Percentiles rank a stretch among this genome's conserved stretches.
Conservation (phyloP, 2,113 vertebrate genomes). For the Tiliqua scincoides region DNA sequence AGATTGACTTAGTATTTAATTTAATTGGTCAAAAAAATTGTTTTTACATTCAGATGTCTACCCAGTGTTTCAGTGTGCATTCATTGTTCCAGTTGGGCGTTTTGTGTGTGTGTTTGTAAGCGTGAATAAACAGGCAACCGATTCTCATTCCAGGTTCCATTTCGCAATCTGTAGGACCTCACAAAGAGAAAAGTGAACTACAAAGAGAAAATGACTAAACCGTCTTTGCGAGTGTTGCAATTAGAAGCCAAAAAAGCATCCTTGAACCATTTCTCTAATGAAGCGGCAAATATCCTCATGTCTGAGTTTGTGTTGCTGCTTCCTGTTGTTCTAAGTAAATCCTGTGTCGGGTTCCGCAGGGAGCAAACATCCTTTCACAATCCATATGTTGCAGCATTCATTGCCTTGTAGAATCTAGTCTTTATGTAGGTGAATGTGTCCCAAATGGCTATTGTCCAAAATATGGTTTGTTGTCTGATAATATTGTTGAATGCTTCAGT, state of each 20-base stretch:
- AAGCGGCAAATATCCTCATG: not conserved
- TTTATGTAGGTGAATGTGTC: not conserved
- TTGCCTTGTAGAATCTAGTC: not conserved
- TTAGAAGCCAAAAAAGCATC: not conserved
- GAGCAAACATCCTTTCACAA: constrained; percentile 5
- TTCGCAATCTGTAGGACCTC: not conserved
- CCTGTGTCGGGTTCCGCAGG: not conserved
- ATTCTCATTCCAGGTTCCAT: not conserved
- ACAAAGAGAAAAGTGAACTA: not conserved
- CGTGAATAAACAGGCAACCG: not conserved
- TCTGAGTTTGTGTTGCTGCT: not conserved
- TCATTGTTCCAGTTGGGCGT: not conserved
- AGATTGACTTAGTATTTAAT: too few relatives aligned
- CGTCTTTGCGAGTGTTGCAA: not conserved
- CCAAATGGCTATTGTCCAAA: not conserved
- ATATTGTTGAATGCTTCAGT: not conserved
- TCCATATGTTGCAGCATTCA: not conserved
- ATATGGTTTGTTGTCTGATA: not conserved
- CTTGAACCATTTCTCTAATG: not conserved
- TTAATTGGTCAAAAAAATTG: not conserved
- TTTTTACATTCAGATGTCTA: not conserved
- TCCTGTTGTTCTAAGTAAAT: constrained; percentile 27
- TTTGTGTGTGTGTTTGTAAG: not conserved
- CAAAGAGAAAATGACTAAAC: not conserved
- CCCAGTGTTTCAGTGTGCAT: not conserved